Percentiles rank a stretch among this genome's conserved stretches.
phyloP scores from a whole-genome alignment of 2,888 invertebrate genomes.

The Serripes groenlandicus region DNA sequence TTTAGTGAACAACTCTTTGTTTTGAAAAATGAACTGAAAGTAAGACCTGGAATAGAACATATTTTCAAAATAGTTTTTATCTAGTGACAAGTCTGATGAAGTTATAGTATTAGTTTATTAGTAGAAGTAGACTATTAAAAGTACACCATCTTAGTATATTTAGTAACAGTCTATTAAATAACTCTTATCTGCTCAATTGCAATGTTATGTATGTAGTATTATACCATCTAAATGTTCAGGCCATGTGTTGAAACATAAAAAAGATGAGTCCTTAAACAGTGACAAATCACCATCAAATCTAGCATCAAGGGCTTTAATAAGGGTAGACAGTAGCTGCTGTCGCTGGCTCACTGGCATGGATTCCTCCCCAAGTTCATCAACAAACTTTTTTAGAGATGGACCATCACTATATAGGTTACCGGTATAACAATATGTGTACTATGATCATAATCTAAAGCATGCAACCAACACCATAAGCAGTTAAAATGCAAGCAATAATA shows the following conservation, averaged over 20 bases:
- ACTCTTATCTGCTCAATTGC: neutral
- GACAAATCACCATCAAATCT: neutral
- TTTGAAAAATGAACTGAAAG: too few species aligned
- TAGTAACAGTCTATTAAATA: neutral
- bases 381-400: neutral
- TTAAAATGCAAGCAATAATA: too few species aligned
- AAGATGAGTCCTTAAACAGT: neutral
- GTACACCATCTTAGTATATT: neutral
- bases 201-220: neutral
- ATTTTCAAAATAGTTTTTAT: too few species aligned
- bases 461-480: neutral
- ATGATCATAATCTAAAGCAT: neutral
- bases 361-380: neutral
- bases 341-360: neutral
- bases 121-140: neutral
- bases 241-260: neutral
- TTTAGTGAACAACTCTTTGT: too few species aligned
- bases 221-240: neutral
- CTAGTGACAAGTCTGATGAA: too few species aligned
- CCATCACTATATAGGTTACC: neutral
- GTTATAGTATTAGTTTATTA: neutral
- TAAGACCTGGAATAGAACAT: too few species aligned
- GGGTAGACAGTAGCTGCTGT: neutral
- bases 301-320: neutral
- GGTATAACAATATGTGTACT: too few species aligned